These are phyloP conservation scores for Ophioderma brevispina DNA, from an alignment of 35 echinoderm and acorn worm species.

Conservation along the genomic window DNA sequence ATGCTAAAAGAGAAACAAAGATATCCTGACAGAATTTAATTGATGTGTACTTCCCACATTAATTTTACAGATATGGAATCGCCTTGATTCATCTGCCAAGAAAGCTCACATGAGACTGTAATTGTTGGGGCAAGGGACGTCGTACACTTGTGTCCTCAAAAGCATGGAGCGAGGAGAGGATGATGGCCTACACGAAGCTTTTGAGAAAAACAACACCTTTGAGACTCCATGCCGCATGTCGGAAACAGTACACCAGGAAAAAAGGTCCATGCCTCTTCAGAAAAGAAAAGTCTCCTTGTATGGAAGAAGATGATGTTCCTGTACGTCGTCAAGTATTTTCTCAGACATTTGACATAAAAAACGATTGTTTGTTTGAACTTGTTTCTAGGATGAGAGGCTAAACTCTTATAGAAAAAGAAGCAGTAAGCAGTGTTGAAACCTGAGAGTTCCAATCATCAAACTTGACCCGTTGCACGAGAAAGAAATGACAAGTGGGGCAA, in stretches of 20 bases:
- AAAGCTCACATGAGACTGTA: slow-evolving; percentile 10
- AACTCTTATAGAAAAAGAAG: background rate
- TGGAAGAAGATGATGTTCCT: slow-evolving; percentile 25
- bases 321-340: background rate
- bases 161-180: slow-evolving; percentile 3
- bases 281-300: slow-evolving; percentile 32
- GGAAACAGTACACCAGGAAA: background rate
- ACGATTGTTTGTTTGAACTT: slow-evolving; percentile 13
- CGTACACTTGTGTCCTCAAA: background rate
- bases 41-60: too few species aligned
- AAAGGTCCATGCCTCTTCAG: background rate
- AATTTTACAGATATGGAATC: too few species aligned
- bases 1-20: too few species aligned
- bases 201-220: background rate
- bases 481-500: slow-evolving; percentile 21
- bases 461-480: background rate
- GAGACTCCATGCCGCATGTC: background rate
- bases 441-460: background rate
- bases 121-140: background rate
- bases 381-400: background rate
- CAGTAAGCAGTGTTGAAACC: background rate
- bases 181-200: background rate
- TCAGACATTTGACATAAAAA: slow-evolving; percentile 15
- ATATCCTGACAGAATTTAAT: too few species aligned
- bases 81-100: background rate